phyloP scores from a whole-genome alignment of 2,888 invertebrate genomes.

The Acronicta alni region DNA sequence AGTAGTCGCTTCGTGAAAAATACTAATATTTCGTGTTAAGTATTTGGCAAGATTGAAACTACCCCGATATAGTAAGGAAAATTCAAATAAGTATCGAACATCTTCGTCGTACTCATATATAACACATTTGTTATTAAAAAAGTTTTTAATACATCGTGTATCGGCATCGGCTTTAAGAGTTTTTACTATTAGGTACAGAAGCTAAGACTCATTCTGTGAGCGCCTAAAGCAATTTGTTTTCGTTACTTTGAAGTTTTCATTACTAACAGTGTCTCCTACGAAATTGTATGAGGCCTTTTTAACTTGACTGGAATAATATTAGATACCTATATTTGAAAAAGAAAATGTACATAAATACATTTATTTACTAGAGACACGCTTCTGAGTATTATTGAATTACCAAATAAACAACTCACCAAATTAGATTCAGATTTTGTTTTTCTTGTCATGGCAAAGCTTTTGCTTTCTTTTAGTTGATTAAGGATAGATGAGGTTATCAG shows the following conservation, averaged over 20 bases:
- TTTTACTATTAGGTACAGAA: conserved; percentile 62
- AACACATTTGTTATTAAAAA: conserved; percentile 42
- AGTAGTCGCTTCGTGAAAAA: no score
- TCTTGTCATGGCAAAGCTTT: no score
- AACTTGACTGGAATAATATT: conserved; percentile 25
- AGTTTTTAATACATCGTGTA: conserved; percentile 26
- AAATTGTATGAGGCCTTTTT: conserved; percentile 28
- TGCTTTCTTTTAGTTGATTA: no score
- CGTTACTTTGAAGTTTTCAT: conserved; percentile 63
- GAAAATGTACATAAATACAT: conserved; percentile 19
- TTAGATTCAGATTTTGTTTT: no score
- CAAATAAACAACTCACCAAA: not conserved
- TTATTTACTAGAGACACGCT: conserved; percentile 16
- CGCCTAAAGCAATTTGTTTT: conserved; percentile 66
- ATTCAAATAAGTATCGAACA: no score
- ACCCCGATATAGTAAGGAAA: no score
- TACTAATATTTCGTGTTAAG: no score
- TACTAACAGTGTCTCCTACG: conserved; percentile 54
- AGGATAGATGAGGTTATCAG: no score
- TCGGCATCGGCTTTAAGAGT: conserved; percentile 58
- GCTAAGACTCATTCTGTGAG: conserved; percentile 57
- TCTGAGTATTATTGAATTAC: conserved; percentile 10
- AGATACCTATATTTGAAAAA: conserved; percentile 6
- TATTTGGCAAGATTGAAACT: no score
- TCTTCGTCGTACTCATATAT: no score